Evolutionary conservation across 2,888 invertebrate species (phyloP), one percentile per base, ranked within the genome.

Genomic region (Idaea aversata): DNA sequence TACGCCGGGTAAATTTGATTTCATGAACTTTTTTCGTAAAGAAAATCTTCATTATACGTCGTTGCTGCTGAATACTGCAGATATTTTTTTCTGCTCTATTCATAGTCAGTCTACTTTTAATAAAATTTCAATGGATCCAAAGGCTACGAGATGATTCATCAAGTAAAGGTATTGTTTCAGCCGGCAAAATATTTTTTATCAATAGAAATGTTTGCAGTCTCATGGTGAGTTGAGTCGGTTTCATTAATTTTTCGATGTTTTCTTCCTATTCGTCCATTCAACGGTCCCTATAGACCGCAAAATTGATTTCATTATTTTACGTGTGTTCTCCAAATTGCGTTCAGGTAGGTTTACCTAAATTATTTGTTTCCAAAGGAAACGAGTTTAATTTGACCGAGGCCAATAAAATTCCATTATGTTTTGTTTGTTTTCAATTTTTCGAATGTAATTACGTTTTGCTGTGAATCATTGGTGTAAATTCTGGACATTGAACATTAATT

Each of bases 291-390:
- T 73, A 75, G 77, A 74, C 74, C 73, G 76, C 78, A 75, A 47
- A 84, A 83, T 82, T 85, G 83, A 85, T 87, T 85, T 82, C 80
- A 81, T 83, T 84, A 82, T 84, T 83, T 80, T 77, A 78, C 75
- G 75, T 74, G 70, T 76, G 70, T 78, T 76, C 75, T 47, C 47
- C 47, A 13, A 47, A 47, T 47, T 47, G 47, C 13, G 74, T 73
- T 68, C 67, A 68, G 61, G 57, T 61, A 36, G 64, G 61, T 69
- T 57, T 63, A 66, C 63, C 58, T 63, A 62, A 61, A 63, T 63
- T 67, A 69, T 70, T 72, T 70, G 64, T 66, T 70, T 69, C 67
- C 67, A 69, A 59, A 34, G 57, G 47, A 38, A 61, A 61, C 4
- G 65, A 67, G 65, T 71, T 72, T 73, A 65, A 71, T 71, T 72